Conservation (phyloP, 2,113 vertebrate genomes). For the Strix uralensis region DNA sequence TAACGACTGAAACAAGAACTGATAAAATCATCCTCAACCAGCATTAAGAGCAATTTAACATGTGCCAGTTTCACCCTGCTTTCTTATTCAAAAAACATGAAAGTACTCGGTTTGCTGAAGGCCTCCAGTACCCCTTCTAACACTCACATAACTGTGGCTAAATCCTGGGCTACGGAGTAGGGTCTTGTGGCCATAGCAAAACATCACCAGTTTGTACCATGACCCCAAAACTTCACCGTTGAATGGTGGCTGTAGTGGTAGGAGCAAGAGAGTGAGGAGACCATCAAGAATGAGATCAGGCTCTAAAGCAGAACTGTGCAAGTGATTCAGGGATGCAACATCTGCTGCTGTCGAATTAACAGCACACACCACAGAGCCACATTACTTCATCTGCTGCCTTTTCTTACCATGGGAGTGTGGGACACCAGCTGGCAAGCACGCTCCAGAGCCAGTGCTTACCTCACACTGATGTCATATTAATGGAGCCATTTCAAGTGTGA, state of each 20-base stretch:
- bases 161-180: not conserved
- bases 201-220: not conserved
- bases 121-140: not conserved
- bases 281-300: not conserved
- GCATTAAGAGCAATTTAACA: not conserved
- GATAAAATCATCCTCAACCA: not conserved
- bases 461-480: not conserved
- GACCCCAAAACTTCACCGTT: not conserved
- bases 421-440: not conserved
- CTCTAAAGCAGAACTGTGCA: not conserved
- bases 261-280: fast-evolving
- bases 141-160: too few relatives aligned
- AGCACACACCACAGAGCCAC: not conserved
- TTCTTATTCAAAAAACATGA: not conserved
- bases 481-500: not conserved
- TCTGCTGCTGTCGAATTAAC: not conserved
- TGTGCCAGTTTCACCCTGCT: not conserved
- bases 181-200: not conserved
- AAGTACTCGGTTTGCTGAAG: not conserved
- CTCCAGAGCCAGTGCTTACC: not conserved
- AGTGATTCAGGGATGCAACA: not conserved
- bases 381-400: not conserved
- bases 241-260: fast-evolving
- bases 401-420: fast-evolving
- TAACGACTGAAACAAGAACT: not conserved